phyloP scores from a whole-genome alignment of 2,888 invertebrate species.

The Phyllotreta cruciferae region DNA sequence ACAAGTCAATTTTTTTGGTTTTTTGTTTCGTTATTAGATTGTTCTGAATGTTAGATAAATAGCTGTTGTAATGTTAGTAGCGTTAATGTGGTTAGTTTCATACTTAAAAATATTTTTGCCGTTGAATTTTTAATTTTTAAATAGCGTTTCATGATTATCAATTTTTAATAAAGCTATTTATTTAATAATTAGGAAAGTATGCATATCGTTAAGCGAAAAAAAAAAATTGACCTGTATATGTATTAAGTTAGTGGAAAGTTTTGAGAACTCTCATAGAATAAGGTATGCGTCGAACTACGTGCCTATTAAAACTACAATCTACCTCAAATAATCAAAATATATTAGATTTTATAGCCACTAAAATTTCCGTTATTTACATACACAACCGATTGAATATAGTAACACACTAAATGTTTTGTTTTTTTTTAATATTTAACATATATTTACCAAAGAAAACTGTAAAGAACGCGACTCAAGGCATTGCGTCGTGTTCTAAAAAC shows the following conservation, averaged over 20 bases:
- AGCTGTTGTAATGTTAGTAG: neutral
- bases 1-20: constrained; percentile 8
- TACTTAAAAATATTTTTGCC: neutral
- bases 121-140: no score
- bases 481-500: constrained; percentile 22
- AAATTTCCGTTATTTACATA: constrained; percentile 58
- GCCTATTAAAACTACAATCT: constrained; percentile 57
- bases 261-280: constrained; percentile 54
- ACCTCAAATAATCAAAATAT: constrained; percentile 61
- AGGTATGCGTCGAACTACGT: constrained; percentile 56
- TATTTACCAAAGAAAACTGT: constrained; percentile 34
- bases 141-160: no score
- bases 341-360: constrained; percentile 57
- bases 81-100: neutral
- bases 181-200: neutral
- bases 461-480: constrained; percentile 36
- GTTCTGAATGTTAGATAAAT: neutral
- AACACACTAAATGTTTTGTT: constrained; percentile 25
- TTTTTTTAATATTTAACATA: constrained; percentile 22
- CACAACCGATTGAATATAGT: constrained; percentile 22
- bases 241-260: constrained; percentile 53
- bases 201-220: constrained; percentile 10
- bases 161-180: neutral
- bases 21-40: constrained; percentile 3
- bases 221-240: constrained; percentile 23